phyloP scores from a whole-genome alignment of 2,888 invertebrate genomes.

The Chloroclysta siterata region DNA sequence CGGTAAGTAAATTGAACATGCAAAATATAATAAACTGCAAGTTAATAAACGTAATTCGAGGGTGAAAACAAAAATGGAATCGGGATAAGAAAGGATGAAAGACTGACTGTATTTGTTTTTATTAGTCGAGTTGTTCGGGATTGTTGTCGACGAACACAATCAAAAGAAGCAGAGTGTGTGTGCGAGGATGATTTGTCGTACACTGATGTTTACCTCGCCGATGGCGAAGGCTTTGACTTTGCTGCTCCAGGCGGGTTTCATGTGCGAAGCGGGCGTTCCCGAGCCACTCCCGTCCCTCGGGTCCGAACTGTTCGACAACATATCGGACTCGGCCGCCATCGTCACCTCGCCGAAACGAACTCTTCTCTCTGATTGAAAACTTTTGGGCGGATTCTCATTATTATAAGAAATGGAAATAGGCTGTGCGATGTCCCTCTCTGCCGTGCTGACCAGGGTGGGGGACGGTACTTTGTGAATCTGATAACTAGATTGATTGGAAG shows the following conservation, averaged over 20 bases:
- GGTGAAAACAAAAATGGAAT: conserved; percentile 63
- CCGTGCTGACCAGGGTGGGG: conserved; percentile 59
- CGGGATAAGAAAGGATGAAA: conserved; percentile 68
- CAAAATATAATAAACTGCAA: conserved; percentile 80
- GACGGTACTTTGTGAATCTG: conserved; percentile 55
- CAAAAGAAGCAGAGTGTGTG: conserved; percentile 78
- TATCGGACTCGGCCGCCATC: conserved; percentile 71
- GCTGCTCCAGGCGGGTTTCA: conserved; percentile 82
- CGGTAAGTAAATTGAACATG: conserved; percentile 71
- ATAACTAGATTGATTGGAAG: conserved; percentile 57
- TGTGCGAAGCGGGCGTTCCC: conserved; percentile 65
- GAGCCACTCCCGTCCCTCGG: conserved; percentile 69
- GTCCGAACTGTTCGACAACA: conserved; percentile 70
- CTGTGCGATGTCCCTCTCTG: conserved; percentile 70
- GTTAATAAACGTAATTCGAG: conserved; percentile 67
- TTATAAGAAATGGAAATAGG: conserved; percentile 55
- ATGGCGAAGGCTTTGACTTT: conserved; percentile 83
- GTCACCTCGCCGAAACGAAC: conserved; percentile 80
- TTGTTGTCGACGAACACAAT: conserved; percentile 83
- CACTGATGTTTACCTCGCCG: conserved; percentile 83
- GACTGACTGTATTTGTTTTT: conserved; percentile 56
- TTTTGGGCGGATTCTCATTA: conserved; percentile 65
- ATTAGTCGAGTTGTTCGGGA: conserved; percentile 66
- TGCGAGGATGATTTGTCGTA: conserved; percentile 76
- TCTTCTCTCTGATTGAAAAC: conserved; percentile 79